A percentile compares a stretch with the other conserved stretches of the same genome.
Conservation (phyloP, 2,888 invertebrate species). For the Papilio demoleus region DNA sequence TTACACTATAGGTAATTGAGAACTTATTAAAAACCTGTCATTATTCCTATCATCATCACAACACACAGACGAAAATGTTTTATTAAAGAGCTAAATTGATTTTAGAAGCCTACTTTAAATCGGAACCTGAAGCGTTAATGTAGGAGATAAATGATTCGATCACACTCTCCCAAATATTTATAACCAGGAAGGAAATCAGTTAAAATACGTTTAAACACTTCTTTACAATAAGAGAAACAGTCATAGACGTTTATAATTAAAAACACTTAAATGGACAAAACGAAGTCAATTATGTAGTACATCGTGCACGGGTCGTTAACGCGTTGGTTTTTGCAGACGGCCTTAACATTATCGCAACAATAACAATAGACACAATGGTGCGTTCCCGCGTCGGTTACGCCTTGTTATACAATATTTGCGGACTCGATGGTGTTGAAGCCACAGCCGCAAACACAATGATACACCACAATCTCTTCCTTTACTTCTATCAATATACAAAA, state of each 20-base stretch:
- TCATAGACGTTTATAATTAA: conserved; percentile 34
- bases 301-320: conserved; percentile 33
- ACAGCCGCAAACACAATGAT: conserved; percentile 56
- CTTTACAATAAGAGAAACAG: conserved; percentile 14
- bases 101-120: no score
- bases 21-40: no score
- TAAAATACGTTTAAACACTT: background rate
- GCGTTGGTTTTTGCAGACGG: conserved; percentile 60
- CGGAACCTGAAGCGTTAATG: no score
- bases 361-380: conserved; percentile 76
- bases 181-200: conserved; percentile 13
- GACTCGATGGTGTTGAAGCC: conserved; percentile 52
- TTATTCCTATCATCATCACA: no score
- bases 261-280: conserved; percentile 32
- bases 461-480: conserved; percentile 53
- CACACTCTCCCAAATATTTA: no score
- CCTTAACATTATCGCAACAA: conserved; percentile 79
- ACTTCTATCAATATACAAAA: conserved; percentile 7
- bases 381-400: conserved; percentile 78
- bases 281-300: conserved; percentile 36
- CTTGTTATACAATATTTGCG: conserved; percentile 74
- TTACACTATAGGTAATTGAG: no score
- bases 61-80: no score
- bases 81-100: no score
- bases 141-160: no score